A percentile compares a stretch with the other conserved stretches of the same genome.
Evolutionary conservation across 2,888 invertebrate species (phyloP).

Genomic region (Heliconius charithonia): DNA sequence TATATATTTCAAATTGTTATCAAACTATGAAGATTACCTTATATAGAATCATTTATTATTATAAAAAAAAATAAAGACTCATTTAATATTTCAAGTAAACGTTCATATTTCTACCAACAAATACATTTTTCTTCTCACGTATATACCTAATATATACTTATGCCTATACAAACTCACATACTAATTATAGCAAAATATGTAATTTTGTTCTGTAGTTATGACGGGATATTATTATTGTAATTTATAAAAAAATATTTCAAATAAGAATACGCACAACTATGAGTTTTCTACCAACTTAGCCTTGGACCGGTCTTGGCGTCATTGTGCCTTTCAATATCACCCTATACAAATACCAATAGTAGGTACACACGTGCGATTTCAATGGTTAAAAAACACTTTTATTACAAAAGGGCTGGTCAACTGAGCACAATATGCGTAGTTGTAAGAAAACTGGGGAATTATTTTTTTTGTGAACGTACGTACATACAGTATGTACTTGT

Average conservation of each 20-base stretch:
- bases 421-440: constrained; percentile 22
- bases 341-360: constrained; percentile 52
- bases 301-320: constrained; percentile 57
- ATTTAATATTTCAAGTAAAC: not conserved
- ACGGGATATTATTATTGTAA: not conserved
- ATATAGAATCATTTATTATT: not conserved
- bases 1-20: not conserved
- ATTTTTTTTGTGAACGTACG: constrained; percentile 4
- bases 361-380: constrained; percentile 75
- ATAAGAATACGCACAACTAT: constrained; percentile 25
- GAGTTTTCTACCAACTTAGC: constrained; percentile 45
- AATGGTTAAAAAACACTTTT: constrained; percentile 51
- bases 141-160: not conserved
- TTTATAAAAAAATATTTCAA: constrained; percentile 17
- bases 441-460: constrained; percentile 11
- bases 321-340: constrained; percentile 62
- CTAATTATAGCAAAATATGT: not conserved
- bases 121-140: not conserved
- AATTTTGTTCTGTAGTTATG: not conserved
- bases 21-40: not conserved
- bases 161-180: too few relatives aligned
- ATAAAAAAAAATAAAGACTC: not conserved
- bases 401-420: constrained; percentile 43
- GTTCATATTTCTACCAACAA: not conserved
- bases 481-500: not conserved